phyloP scores from a whole-genome alignment of 2,113 vertebrate genomes.

The Siphamia tubifer region DNA sequence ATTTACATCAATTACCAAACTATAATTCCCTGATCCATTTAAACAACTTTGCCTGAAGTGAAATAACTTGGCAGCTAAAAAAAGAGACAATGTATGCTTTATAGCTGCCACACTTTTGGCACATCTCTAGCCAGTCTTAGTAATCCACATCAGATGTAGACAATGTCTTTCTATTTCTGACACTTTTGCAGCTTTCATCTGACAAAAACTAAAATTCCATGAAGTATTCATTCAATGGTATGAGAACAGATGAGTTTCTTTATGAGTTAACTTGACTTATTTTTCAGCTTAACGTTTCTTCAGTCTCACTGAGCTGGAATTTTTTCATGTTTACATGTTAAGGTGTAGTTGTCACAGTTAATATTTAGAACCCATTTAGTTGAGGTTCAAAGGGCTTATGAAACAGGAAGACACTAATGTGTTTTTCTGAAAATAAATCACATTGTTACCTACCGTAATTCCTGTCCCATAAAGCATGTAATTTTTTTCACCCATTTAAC shows the following conservation, averaged over 20 bases:
- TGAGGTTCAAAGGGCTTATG: no score
- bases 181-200: no score
- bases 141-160: neutral
- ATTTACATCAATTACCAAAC: no score
- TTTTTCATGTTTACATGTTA: neutral
- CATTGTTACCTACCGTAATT: neutral
- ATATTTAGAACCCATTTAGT: no score
- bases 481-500: neutral
- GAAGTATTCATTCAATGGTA: no score
- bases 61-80: neutral
- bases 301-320: neutral
- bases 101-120: neutral
- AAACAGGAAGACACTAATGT: conserved; percentile 2
- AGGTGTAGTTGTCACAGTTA: neutral
- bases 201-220: no score
- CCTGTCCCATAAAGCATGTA: neutral
- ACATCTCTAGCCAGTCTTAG: neutral
- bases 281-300: neutral
- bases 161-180: neutral
- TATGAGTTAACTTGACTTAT: no score
- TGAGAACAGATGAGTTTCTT: no score
- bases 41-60: neutral
- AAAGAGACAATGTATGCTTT: neutral
- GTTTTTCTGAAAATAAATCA: no score
- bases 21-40: no score